Percentiles rank a stretch among this genome's conserved stretches.
Conservation (phyloP, 2,797 vertebrate genomes). For the Sebastes nivosus region DNA sequence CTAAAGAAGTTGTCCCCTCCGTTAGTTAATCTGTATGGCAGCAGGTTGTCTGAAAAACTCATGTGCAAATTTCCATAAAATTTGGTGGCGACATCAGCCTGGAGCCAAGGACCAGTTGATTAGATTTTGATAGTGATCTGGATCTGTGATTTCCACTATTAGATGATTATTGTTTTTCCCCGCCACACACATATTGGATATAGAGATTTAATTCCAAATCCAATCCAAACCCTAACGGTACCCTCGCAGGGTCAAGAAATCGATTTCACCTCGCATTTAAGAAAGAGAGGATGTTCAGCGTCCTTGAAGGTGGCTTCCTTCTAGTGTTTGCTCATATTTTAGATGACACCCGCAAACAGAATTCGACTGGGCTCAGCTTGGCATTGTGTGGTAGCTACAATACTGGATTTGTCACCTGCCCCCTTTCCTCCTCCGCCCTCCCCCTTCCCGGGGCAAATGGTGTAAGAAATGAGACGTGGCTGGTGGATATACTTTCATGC, state of each 20-base stretch:
- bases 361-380: conserved; percentile 2
- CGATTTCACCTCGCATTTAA: conserved; percentile 67
- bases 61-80: conserved; percentile 52
- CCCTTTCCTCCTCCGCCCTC: background rate
- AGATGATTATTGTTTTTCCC: conserved; percentile 58
- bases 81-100: conserved; percentile 35
- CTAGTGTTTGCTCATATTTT: background rate
- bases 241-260: conserved; percentile 63
- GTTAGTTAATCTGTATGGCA: conserved; percentile 29
- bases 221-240: conserved; percentile 52
- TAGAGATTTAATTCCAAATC: conserved; percentile 73
- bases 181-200: conserved; percentile 39
- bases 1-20: conserved; percentile 11
- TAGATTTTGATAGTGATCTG: conserved; percentile 73
- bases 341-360: conserved; percentile 21
- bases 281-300: background rate
- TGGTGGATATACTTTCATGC: conserved; percentile 64
- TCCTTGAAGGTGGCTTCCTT: conserved; percentile 43
- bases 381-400: conserved; percentile 27
- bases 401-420: conserved; percentile 38
- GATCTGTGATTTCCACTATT: conserved; percentile 67
- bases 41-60: conserved; percentile 8
- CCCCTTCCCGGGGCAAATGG: conserved; percentile 47
- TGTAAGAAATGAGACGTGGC: conserved; percentile 62
- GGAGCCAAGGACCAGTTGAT: conserved; percentile 52